These are phyloP conservation scores for Ophion ventricosus DNA, from an alignment of 2,888 invertebrate species.

Conservation along the genomic window DNA sequence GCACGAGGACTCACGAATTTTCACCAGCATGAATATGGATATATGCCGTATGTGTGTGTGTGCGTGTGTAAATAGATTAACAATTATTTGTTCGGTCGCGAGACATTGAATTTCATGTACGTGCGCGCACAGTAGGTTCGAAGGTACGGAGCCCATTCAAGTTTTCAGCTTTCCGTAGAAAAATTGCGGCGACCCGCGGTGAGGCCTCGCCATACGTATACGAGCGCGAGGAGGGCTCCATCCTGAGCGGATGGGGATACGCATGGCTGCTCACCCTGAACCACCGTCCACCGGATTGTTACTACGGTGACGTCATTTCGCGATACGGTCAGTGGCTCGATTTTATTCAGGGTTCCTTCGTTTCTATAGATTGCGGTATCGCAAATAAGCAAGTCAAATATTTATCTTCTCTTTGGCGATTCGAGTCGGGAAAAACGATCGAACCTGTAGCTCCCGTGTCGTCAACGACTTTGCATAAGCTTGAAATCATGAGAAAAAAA, in stretches of 20 bases:
- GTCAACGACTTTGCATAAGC: background rate
- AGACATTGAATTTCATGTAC: background rate
- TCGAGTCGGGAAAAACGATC: background rate
- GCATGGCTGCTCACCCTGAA: conserved; percentile 82
- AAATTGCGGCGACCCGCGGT: background rate
- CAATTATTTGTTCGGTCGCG: background rate
- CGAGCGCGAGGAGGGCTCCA: conserved; percentile 51
- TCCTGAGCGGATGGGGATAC: conserved; percentile 79
- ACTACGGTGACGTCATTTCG: conserved; percentile 80
- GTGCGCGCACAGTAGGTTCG: background rate
- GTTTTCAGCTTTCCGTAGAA: conserved; percentile 14
- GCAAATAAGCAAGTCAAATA: background rate
- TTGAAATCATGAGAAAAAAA: background rate
- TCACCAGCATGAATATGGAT: no score
- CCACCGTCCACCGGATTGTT: conserved; percentile 77
- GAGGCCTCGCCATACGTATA: background rate
- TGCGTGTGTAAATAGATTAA: no score
- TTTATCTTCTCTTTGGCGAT: background rate
- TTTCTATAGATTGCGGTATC: conserved; percentile 34
- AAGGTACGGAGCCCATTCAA: conserved; percentile 62
- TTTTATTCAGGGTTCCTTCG: conserved; percentile 75
- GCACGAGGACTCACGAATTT: no score
- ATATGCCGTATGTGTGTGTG: no score
- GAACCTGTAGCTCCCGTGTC: background rate
- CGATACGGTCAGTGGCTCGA: conserved; percentile 81